Evolutionary conservation across 1,140 invertebrate genomes (phyloP), one percentile per base, ranked within the genome.

Genomic region (Ridgeia piscesae): DNA sequence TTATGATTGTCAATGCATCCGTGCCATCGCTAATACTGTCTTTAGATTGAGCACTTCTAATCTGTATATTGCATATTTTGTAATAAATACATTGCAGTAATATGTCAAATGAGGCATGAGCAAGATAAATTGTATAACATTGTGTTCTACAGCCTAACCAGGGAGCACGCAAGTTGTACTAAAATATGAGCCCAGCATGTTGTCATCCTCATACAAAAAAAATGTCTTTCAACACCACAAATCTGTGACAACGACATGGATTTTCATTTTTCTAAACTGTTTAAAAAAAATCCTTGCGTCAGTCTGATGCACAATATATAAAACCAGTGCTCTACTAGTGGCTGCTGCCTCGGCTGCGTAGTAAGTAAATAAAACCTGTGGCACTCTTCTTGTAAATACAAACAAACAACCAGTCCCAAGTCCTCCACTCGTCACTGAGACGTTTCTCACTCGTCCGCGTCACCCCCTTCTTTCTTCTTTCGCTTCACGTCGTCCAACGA

Each of bases 401-500:
- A 21, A 31, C 58, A 42, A 42, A 42, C 42, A 11, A 42, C 11
- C 42, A 77, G 58, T 77, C 27, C 8, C 27, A 77, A 77, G 2
- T 9, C 58, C 58, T 77, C 58, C 58, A 77, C 2, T 77, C 27
- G 2, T 31, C 58, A 21, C 8, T 17, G 8, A 31, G 58, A 77
- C 11, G 58, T 31, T 4, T 21, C 58, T 77, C 58, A 77, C 58
- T 77, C 58, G 17, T 77, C 27, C 27, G 0, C 17, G 58, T 21
- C 27, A 31, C 58, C 2, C 4, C 17, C 14, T 77, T 77, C 58
- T 31, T 77, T 77, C 58, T 77, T 77, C 58, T 17, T 90, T 33
- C 89, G 21, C 21, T 42, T 90, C n/a, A 90, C n/a, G 21, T 90
- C 89, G 11, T 90, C 89, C 89, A 90, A 27, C 31, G 89, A 90